Percentiles rank a stretch among this genome's conserved stretches.
Evolutionary conservation across 2,888 invertebrate genomes (phyloP).

Genomic region (Boloria euphrosyne): DNA sequence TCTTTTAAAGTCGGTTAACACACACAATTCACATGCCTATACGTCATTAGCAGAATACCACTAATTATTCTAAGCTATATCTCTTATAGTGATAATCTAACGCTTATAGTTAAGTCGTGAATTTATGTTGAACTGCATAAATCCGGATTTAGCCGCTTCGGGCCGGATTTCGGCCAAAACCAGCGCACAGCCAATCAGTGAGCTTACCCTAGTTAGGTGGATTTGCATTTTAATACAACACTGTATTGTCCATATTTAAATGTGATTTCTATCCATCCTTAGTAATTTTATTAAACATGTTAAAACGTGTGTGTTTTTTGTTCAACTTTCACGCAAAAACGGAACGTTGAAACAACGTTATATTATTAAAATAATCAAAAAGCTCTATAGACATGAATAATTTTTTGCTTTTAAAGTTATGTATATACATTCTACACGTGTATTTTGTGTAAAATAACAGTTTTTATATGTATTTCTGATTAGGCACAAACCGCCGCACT

Average conservation of each 20-base stretch:
- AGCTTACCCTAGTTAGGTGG: slow-evolving; percentile 49
- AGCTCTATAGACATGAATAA: no score
- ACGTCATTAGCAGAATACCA: background rate
- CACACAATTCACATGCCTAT: background rate
- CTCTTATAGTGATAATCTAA: slow-evolving; percentile 36
- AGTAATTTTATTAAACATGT: background rate
- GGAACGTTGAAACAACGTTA: no score
- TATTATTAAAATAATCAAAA: no score
- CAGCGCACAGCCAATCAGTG: slow-evolving; percentile 53
- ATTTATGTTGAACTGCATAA: slow-evolving; percentile 58
- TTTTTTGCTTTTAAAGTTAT: no score
- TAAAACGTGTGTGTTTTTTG: background rate
- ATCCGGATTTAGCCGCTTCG: slow-evolving; percentile 54
- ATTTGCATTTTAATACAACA: slow-evolving; percentile 46
- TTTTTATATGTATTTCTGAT: no score
- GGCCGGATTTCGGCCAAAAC: slow-evolving; percentile 50
- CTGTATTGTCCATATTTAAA: slow-evolving; percentile 24
- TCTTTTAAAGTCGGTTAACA: background rate
- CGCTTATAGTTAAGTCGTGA: slow-evolving; percentile 41
- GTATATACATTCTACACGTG: no score
- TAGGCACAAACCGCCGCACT: no score
- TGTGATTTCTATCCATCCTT: background rate
- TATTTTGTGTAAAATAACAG: no score
- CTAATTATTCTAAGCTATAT: slow-evolving; percentile 19
- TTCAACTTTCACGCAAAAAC: no score